Base-by-base conservation (phyloP, 2,888 invertebrate species). In the Prosapia bicincta region DNA sequence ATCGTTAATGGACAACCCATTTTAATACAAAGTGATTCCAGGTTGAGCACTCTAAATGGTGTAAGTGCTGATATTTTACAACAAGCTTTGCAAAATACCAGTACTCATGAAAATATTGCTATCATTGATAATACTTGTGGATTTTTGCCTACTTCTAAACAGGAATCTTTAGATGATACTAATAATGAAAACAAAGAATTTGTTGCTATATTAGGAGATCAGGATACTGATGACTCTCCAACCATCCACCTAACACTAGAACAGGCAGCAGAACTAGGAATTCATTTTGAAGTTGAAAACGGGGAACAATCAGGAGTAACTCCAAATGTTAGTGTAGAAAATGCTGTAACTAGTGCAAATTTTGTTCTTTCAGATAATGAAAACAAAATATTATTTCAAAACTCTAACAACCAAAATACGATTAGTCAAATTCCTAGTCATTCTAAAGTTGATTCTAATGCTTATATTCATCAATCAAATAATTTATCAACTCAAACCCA, bases 1-100 rank as follows among this genome's bases (percentile, higher is more conserved):
- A 78, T 78, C 72, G 28, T 78, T 3, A 77, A 78, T 68, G 76
- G 79, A 6, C 77, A 77, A 67, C 71, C 77, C 13, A 30, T 75
- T 25, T 54, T 77, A 38, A 38, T 78, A 24, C 75, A 77, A 74
- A 66, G 75, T 43, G 72, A 74, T 15, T 66, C 67, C 24, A 54
- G 70, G 24, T 68, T 71, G 25, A 76, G 32, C 15, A 38, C 76
- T 15, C 20, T 73, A 13, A 26, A n/a, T 24, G 66, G 65, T 38
- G 25, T 70, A 28, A 70, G 66, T 25, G 26, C 72, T 26, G 71
- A 75, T 43, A 75, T 70, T 43, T 30, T 75, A 15, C 70, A 70
- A 15, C 65, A 65, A 65, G 54, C 20, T n/a, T 23, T 28, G 43
- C 30, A 38, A 68, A 26, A 26, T 28, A 65, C 24, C 7, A 54